Conservation (phyloP, 2,113 vertebrate species). For the Poeciliopsis occidentalis region DNA sequence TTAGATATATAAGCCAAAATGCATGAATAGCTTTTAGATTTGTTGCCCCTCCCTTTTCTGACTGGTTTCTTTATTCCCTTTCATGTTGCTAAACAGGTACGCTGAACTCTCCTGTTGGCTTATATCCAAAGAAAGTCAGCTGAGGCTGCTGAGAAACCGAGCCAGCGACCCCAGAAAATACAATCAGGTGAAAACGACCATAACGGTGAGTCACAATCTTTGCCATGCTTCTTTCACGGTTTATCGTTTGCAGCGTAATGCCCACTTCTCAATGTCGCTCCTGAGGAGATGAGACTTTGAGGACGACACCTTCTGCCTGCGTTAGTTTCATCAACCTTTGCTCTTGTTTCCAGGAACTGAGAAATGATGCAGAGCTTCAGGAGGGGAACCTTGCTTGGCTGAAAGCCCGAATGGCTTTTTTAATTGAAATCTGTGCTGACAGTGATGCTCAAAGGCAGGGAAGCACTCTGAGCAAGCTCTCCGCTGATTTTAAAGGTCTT, state of each 20-base stretch:
- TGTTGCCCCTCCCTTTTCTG: neutral
- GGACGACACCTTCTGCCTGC: conserved; percentile 10
- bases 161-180: conserved; percentile 83
- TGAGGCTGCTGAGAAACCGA: conserved; percentile 84
- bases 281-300: neutral
- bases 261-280: neutral
- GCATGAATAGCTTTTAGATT: neutral
- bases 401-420: conserved; percentile 85
- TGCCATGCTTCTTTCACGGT: neutral
- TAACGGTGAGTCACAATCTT: conserved; percentile 77
- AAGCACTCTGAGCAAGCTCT: conserved; percentile 85
- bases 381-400: conserved; percentile 89
- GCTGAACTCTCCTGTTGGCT: conserved; percentile 89
- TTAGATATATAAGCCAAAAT: neutral
- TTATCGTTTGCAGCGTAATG: conserved; percentile 5
- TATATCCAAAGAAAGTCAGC: conserved; percentile 83
- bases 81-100: conserved; percentile 81
- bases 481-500: conserved; percentile 86
- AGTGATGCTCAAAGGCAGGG: conserved; percentile 85
- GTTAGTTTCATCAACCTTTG: conserved; percentile 10
- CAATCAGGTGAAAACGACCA: conserved; percentile 79
- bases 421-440: conserved; percentile 85
- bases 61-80: neutral
- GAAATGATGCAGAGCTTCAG: conserved; percentile 82
- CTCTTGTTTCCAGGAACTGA: conserved; percentile 82